Evolutionary conservation across 1,140 invertebrate species (phyloP), one percentile per base, ranked within the genome.

Genomic region (Cardiocondyla obscurior): DNA sequence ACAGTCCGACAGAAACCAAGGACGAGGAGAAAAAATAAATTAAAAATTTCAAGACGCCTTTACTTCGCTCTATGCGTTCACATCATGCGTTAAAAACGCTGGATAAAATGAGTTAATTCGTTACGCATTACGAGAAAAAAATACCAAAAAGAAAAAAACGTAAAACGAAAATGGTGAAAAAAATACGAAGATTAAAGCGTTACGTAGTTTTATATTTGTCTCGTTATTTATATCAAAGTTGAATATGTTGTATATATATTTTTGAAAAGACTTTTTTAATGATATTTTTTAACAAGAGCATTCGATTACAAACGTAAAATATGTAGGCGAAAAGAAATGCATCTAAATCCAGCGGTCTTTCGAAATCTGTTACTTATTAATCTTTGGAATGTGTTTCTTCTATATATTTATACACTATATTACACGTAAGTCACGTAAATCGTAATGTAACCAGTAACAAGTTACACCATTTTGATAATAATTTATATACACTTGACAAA

Each of bases 91-190:
- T 8, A 22, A 60, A 39, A 39, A 51, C 0, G 16, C 14, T 46
- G 8, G 8, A 64, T 30, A 64, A 64, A 46, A 69, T 79, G 42
- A n/a, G 30, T 51, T 19, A 36, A 67, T 77, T 77, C 12, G 44
- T 67, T 33, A 51, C 16, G 2, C 22, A 67, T 4, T 33, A 4
- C 10, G 0, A n/a, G n/a, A 22, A 5, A 0, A 62, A 28, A 79
- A 7, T 28, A 28, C 53, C 28, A 42, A 30, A 12, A 53, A n/a
- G n/a, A 25, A 53, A 62, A 22, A 33, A 12, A 33, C 7, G 10
- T 58, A 58, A 58, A 58, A 33, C n/a, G 39, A 19, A 1, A 39
- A 51, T 51, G 49, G 28, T 33, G 39, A 19, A 1, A 39, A 51
- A 65, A 64, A 39, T 36, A 53, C 10, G 0, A 39, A 65, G 53